These are phyloP conservation scores for Drosophila sp. DNA, from an alignment of 1,140 invertebrate species.

Conservation along the genomic window DNA sequence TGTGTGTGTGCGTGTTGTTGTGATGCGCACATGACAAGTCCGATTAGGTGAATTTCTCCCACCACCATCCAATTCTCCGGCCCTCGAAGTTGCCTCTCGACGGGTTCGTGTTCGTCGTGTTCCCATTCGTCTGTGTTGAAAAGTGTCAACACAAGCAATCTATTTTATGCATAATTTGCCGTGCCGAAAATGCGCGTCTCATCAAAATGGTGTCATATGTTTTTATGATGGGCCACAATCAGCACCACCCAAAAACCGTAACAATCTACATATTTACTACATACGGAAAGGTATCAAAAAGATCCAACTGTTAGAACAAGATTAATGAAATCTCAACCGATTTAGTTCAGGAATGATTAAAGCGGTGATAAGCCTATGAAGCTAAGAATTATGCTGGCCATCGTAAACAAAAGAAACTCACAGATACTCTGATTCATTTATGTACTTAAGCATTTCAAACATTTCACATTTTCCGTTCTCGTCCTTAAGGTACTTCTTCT, in stretches of 20 bases:
- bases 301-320: too few species aligned
- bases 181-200: constrained; percentile 46
- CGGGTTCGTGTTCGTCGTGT: neutral
- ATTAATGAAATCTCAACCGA: too few species aligned
- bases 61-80: neutral
- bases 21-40: constrained; percentile 72
- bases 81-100: neutral
- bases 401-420: too few species aligned
- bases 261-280: neutral
- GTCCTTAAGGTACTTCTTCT: too few species aligned
- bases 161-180: constrained; percentile 72
- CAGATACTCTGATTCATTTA: too few species aligned
- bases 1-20: constrained; percentile 34
- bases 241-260: constrained; percentile 20
- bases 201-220: constrained; percentile 76
- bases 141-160: constrained; percentile 67
- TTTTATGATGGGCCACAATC: constrained; percentile 53
- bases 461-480: too few species aligned
- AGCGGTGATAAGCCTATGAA: too few species aligned
- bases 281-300: too few species aligned
- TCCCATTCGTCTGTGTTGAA: neutral
- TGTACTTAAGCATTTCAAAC: too few species aligned
- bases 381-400: too few species aligned
- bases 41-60: constrained; percentile 48
- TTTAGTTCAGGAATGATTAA: too few species aligned